These are phyloP conservation scores for Nymphalis c-album DNA, from an alignment of 2,888 invertebrate species.

Conservation along the genomic window DNA sequence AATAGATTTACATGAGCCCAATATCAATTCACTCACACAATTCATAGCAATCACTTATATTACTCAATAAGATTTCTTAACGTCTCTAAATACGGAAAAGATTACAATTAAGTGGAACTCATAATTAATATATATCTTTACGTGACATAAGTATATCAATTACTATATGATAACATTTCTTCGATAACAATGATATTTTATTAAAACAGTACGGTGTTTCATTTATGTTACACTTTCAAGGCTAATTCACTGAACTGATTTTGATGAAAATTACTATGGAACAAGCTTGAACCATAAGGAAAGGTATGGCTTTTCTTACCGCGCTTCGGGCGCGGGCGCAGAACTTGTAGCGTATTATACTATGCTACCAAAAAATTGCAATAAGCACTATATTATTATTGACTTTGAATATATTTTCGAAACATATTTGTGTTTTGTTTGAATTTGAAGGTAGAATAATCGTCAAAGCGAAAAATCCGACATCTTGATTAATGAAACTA, in stretches of 20 bases:
- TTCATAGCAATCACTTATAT: conserved; percentile 14
- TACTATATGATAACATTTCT: conserved; percentile 1
- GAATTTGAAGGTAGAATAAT: no score
- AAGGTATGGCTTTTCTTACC: no score
- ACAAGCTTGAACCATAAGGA: no score
- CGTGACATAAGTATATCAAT: conserved; percentile 3
- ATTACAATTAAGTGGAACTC: not conserved
- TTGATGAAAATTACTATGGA: no score
- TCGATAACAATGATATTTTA: not conserved
- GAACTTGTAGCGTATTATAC: no score
- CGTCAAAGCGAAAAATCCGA: no score
- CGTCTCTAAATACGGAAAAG: not conserved
- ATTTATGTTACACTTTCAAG: no score
- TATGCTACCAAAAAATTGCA: not conserved
- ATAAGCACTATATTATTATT: not conserved
- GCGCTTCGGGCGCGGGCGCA: no score
- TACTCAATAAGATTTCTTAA: conserved; percentile 9
- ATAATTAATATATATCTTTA: not conserved
- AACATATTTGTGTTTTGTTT: not conserved
- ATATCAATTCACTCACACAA: conserved; percentile 21
- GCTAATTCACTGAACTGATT: no score
- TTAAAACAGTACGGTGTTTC: no score
- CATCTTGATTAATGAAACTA: no score
- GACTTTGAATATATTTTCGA: not conserved
- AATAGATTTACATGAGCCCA: conserved; percentile 39